phyloP scores from a whole-genome alignment of 2,888 invertebrate species.

The Pinctada fucata region DNA sequence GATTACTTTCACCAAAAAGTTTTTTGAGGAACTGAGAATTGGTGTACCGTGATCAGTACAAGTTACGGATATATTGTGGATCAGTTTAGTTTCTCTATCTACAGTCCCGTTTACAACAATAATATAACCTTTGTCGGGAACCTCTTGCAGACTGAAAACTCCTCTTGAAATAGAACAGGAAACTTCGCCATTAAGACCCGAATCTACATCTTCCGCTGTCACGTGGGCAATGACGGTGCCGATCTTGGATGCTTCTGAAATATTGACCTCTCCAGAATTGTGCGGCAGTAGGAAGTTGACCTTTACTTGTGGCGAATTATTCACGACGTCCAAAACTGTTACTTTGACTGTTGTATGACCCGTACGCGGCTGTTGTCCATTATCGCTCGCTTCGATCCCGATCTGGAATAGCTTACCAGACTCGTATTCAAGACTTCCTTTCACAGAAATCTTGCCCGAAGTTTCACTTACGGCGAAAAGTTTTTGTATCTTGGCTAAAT shows the following conservation, averaged over 20 bases:
- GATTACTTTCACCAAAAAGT: conserved; percentile 54
- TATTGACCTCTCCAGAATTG: conserved; percentile 45
- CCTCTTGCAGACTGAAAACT: conserved; percentile 50
- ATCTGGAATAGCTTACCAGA: conserved; percentile 47
- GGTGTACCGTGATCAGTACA: conserved; percentile 61
- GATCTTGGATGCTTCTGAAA: conserved; percentile 58
- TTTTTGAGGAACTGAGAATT: conserved; percentile 42
- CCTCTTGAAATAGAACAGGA: conserved; percentile 57
- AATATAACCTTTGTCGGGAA: conserved; percentile 48
- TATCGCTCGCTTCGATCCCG: conserved; percentile 52
- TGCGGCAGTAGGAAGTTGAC: conserved; percentile 46
- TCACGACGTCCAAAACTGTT: conserved; percentile 88
- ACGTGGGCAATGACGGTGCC: conserved; percentile 66
- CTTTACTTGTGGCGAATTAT: conserved; percentile 88
- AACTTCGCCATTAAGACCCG: conserved; percentile 62
- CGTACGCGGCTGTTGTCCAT: conserved; percentile 45
- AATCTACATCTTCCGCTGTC: conserved; percentile 65
- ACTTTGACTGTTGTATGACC: conserved; percentile 52
- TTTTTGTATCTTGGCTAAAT: conserved; percentile 39
- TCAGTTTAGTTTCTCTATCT: conserved; percentile 55
- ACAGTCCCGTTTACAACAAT: conserved; percentile 52
- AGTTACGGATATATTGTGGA: conserved; percentile 53
- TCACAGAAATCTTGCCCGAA: conserved; percentile 53
- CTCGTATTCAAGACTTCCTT: conserved; percentile 48
- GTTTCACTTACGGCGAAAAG: conserved; percentile 47